Percentiles rank a stretch among this genome's conserved stretches.
These are phyloP conservation scores for Serrognathus titanus DNA, from an alignment of 2,888 invertebrate species.

Conservation along the genomic window DNA sequence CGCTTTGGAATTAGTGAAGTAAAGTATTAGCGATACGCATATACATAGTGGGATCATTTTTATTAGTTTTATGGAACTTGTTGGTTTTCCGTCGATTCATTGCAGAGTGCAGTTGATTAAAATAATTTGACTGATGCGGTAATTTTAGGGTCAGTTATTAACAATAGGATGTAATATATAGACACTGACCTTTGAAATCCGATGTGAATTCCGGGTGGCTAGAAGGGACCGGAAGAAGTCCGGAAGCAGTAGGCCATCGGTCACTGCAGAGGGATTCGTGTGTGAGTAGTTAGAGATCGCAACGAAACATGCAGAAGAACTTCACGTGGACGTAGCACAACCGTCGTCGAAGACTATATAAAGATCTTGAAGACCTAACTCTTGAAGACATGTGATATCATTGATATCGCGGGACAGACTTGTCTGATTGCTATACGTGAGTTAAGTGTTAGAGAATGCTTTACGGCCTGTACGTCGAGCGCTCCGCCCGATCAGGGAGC, in stretches of 20 bases:
- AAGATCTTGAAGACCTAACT: slow-evolving; percentile 24
- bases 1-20: too few species aligned
- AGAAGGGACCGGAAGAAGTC: slow-evolving; percentile 45
- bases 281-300: slow-evolving; percentile 6
- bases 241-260: slow-evolving; percentile 48
- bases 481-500: slow-evolving; percentile 44
- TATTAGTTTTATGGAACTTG: too few species aligned
- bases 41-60: too few species aligned
- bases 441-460: slow-evolving; percentile 52
- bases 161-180: slow-evolving; percentile 43
- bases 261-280: slow-evolving; percentile 35
- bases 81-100: too few species aligned
- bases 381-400: slow-evolving; percentile 40
- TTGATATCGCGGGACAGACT: slow-evolving; percentile 45
- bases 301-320: slow-evolving; percentile 19
- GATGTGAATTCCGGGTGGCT: slow-evolving; percentile 43
- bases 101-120: too few species aligned
- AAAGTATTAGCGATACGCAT: too few species aligned
- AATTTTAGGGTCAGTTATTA: not conserved
- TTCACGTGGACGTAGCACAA: slow-evolving; percentile 18
- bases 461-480: slow-evolving; percentile 47
- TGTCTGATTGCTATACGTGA: slow-evolving; percentile 51
- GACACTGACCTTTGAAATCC: slow-evolving; percentile 48
- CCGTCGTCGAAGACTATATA: slow-evolving; percentile 10
- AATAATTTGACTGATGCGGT: too few species aligned